Evolutionary conservation across 64 coral and sea anemone species (phyloP).

Genomic region (Pachyseris speciosa): DNA sequence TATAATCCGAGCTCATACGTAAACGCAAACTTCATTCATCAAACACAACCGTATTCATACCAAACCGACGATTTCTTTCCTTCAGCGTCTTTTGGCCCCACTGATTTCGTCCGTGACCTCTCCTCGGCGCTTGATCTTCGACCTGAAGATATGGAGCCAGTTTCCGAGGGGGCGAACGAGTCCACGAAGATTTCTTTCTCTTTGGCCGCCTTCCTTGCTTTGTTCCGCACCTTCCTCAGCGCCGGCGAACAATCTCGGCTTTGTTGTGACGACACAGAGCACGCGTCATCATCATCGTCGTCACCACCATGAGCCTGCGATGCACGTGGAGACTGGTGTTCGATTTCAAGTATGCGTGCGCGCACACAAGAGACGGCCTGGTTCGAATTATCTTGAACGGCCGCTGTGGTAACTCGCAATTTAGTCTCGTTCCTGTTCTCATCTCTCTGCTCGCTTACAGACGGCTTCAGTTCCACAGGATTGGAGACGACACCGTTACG

Average conservation of each 20-base stretch:
- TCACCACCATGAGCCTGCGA: background rate
- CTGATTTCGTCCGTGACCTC: conserved; percentile 9
- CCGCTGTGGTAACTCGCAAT: background rate
- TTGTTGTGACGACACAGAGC: background rate
- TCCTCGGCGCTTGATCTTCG: background rate
- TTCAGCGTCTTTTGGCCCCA: background rate
- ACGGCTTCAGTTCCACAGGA: background rate
- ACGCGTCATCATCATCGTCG: background rate
- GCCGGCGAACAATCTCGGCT: conserved; percentile 24
- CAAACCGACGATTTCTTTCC: conserved; percentile 41
- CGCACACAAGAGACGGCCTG: conserved; percentile 16
- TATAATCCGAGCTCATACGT: background rate
- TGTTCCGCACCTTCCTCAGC: background rate
- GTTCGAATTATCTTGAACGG: background rate
- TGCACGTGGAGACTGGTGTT: background rate
- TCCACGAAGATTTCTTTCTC: conserved; percentile 36
- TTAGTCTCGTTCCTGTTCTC: conserved; percentile 34
- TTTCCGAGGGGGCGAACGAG: background rate
- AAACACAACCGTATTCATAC: conserved; percentile 38
- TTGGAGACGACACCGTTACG: background rate
- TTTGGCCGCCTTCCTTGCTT: conserved; percentile 10
- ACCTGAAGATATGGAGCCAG: background rate
- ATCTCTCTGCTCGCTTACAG: conserved; percentile 2
- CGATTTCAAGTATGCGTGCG: conserved; percentile 18
- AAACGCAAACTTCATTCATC: too few relatives aligned